These are phyloP conservation scores for Pyralis farinalis DNA, from an alignment of 2,888 invertebrate genomes.

Conservation along the genomic window DNA sequence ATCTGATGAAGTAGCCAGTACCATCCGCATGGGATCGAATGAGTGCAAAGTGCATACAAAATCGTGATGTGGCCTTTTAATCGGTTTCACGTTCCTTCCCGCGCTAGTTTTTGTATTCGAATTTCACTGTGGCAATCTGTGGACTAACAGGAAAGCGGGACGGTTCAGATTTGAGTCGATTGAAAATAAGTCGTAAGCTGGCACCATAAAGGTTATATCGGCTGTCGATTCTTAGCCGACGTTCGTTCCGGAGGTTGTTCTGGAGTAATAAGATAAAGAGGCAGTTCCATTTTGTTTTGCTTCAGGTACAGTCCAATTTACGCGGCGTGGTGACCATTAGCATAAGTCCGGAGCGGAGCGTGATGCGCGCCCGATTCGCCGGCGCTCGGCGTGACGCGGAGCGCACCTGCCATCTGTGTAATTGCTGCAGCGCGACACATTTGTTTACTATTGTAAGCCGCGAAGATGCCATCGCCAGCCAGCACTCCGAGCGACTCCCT, in stretches of 20 bases:
- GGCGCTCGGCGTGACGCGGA: constrained; percentile 53
- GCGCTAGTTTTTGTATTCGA: constrained; percentile 76
- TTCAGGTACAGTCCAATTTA: constrained; percentile 75
- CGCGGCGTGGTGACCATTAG: constrained; percentile 74
- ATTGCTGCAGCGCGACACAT: constrained; percentile 74
- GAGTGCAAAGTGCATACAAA: constrained; percentile 80
- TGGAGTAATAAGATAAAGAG: constrained; percentile 76
- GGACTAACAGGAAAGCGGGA: constrained; percentile 51
- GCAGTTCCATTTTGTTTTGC: constrained; percentile 73
- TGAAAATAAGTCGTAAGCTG: constrained; percentile 48
- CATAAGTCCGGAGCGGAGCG: constrained; percentile 72
- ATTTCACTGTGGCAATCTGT: constrained; percentile 73
- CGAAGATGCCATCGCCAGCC: constrained; percentile 74
- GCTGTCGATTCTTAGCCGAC: constrained; percentile 25
- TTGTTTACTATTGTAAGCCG: constrained; percentile 78
- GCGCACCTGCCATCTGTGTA: constrained; percentile 41
- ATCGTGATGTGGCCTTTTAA: constrained; percentile 80
- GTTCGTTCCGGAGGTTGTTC: constrained; percentile 44
- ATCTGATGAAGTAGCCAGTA: constrained; percentile 51
- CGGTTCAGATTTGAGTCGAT: constrained; percentile 24
- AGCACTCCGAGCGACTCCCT: constrained; percentile 58
- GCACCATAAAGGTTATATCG: constrained; percentile 46
- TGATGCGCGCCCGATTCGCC: constrained; percentile 69
- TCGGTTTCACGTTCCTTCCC: constrained; percentile 78
- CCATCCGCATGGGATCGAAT: constrained; percentile 61